Percentiles rank a stretch among this genome's conserved stretches.
These are phyloP conservation scores for Neogobius melanostomus DNA, from an alignment of 2,113 vertebrate genomes.

Conservation along the genomic window DNA sequence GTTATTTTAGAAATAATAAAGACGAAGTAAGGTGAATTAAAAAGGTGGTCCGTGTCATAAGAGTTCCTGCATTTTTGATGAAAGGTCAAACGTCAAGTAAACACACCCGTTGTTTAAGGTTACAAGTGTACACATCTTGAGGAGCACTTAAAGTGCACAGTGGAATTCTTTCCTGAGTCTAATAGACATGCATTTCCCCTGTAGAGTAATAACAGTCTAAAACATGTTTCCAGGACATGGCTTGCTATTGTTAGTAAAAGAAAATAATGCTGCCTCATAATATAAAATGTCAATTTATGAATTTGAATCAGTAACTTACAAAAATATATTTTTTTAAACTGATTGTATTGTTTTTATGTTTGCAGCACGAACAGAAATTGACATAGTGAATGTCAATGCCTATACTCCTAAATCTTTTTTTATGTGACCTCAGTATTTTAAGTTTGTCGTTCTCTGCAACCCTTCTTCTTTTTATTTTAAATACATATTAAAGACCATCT, in stretches of 20 bases:
- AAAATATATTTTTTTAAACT: no score
- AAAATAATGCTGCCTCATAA: not conserved
- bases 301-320: no score
- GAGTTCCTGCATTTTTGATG: slow-evolving; percentile 39
- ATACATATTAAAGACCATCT: no score
- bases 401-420: no score
- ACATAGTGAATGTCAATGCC: no score
- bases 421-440: no score
- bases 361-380: no score
- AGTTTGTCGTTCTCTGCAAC: no score
- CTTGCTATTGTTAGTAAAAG: not conserved
- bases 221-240: not conserved
- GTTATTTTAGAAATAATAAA: slow-evolving; percentile 28
- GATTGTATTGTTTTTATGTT: no score
- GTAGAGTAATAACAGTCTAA: slow-evolving; percentile 6
- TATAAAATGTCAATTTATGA: no score
- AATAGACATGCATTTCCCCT: slow-evolving; percentile 30
- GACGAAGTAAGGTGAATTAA: slow-evolving; percentile 19
- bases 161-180: slow-evolving; percentile 18
- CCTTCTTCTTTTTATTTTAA: no score
- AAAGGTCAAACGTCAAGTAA: slow-evolving; percentile 39
- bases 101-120: slow-evolving; percentile 8
- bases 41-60: slow-evolving; percentile 4
- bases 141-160: slow-evolving; percentile 28
- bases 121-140: slow-evolving; percentile 35